Conservation (phyloP, 2,888 invertebrate genomes). For the Conistra vaccinii region DNA sequence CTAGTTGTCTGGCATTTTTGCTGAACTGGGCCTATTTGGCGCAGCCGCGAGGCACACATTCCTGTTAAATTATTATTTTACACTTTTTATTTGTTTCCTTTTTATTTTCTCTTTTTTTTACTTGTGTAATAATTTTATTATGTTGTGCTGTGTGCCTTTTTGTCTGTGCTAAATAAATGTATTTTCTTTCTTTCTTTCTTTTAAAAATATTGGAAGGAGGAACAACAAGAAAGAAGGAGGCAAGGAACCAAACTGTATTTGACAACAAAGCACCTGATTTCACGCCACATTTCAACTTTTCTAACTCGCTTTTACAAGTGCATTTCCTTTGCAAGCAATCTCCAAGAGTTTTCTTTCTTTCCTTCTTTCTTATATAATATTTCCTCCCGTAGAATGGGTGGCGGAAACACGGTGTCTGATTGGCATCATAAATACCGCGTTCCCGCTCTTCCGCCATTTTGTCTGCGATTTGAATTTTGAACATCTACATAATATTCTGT, state of each 20-base stretch:
- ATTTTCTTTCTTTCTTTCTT: too few species aligned
- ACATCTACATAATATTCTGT: constrained; percentile 20
- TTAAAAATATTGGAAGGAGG: too few species aligned
- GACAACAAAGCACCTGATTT: constrained; percentile 24
- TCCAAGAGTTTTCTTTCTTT: constrained; percentile 1
- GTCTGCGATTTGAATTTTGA: constrained; percentile 24
- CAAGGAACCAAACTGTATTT: not conserved
- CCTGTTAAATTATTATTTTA: too few species aligned
- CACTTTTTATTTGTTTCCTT: too few species aligned
- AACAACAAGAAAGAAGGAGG: too few species aligned
- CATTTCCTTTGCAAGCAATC: constrained; percentile 2
- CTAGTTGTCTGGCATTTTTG: too few species aligned
- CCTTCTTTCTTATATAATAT: constrained; percentile 33
- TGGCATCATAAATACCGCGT: constrained; percentile 40
- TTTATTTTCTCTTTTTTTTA: too few species aligned
- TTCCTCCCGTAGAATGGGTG: constrained; percentile 3
- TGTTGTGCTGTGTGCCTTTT: too few species aligned
- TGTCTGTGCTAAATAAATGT: too few species aligned
- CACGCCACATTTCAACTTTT: not conserved
- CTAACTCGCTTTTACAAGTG: not conserved
- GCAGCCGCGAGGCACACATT: too few species aligned
- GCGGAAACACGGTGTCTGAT: constrained; percentile 40
- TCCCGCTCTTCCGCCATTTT: constrained; percentile 35
- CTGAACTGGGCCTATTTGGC: too few species aligned
- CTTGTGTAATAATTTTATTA: too few species aligned